These are phyloP conservation scores for Onychomys arenicola DNA, from an alignment of 2,797 vertebrate species.

Conservation along the genomic window DNA sequence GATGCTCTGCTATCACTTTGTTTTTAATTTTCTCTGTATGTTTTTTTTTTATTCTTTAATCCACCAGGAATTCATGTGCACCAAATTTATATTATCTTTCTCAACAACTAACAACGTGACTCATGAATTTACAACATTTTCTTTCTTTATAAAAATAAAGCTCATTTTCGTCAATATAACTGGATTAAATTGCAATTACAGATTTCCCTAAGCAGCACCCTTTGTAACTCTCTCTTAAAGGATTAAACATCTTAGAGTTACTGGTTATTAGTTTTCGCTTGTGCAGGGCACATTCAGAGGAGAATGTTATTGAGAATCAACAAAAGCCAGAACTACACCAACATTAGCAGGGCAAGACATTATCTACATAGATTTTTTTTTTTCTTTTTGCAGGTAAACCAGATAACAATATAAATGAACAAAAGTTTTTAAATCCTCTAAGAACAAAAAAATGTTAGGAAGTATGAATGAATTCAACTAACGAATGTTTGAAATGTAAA, in stretches of 20 bases:
- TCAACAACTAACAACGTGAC: not conserved
- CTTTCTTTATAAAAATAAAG: slow-evolving; percentile 43
- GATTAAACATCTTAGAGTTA: slow-evolving; percentile 22
- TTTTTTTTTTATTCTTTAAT: slow-evolving; percentile 37
- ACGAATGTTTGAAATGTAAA: not conserved
- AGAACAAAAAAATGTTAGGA: not conserved
- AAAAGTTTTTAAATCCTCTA: not conserved
- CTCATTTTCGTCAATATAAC: not conserved
- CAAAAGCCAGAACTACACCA: not conserved
- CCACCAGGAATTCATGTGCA: not conserved
- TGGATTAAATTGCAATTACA: slow-evolving; percentile 39
- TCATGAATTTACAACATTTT: slow-evolving; percentile 15
- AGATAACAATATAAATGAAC: not conserved
- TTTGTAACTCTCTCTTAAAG: slow-evolving; percentile 39
- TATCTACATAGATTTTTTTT: not conserved
- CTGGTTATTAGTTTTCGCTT: not conserved
- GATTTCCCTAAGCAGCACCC: not conserved
- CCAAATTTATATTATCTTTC: slow-evolving; percentile 36
- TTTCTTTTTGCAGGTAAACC: slow-evolving; percentile 23
- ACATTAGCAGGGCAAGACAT: not conserved
- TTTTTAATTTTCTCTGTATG: slow-evolving; percentile 24
- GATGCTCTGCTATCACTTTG: not conserved
- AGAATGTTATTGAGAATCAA: not conserved
- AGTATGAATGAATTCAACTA: slow-evolving; percentile 24
- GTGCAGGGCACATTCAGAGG: not conserved